Evolutionary conservation across 2,113 vertebrate species (phyloP).

Genomic region (Menidia beryllina): DNA sequence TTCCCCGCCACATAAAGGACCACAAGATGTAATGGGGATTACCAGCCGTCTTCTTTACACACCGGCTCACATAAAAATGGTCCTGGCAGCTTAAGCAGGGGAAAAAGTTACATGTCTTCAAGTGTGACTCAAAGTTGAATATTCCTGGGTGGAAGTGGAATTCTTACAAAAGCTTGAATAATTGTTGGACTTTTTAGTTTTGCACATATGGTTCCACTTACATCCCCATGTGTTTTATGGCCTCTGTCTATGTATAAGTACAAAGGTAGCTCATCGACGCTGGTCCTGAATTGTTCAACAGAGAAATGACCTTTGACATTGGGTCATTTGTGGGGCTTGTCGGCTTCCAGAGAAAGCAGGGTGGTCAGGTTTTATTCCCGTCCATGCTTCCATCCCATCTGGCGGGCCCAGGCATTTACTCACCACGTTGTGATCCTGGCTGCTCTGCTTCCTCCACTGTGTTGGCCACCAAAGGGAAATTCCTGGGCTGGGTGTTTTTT

Average conservation of each 20-base stretch:
- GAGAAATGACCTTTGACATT: slow-evolving; percentile 50
- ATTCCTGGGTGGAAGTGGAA: slow-evolving; percentile 58
- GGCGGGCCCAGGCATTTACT: slow-evolving; percentile 59
- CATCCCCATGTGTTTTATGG: slow-evolving; percentile 64
- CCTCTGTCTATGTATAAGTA: slow-evolving; percentile 37
- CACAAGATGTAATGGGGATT: slow-evolving; percentile 58
- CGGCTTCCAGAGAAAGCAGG: slow-evolving; percentile 29
- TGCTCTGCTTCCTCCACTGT: slow-evolving; percentile 48
- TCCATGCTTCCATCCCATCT: slow-evolving; percentile 44
- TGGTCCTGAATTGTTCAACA: slow-evolving; percentile 50
- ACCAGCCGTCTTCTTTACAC: slow-evolving; percentile 29
- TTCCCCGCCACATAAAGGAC: slow-evolving; percentile 54
- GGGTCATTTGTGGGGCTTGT: slow-evolving; percentile 48
- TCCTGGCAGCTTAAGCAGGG: slow-evolving; percentile 28
- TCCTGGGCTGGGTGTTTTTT: slow-evolving; percentile 61
- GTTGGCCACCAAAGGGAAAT: slow-evolving; percentile 62
- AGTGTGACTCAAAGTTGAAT: slow-evolving; percentile 45
- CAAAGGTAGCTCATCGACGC: slow-evolving; percentile 30
- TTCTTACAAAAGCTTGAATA: slow-evolving; percentile 59
- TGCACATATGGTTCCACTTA: slow-evolving; percentile 66
- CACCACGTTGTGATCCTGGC: slow-evolving; percentile 58
- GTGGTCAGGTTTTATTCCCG: slow-evolving; percentile 52
- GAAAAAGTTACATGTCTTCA: slow-evolving; percentile 41
- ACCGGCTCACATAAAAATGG: neutral
- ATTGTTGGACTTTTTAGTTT: slow-evolving; percentile 31